Evolutionary conservation across 2,797 vertebrate species (phyloP), one percentile per base, ranked within the genome.

Genomic region (Parotocinclus haroldoi): DNA sequence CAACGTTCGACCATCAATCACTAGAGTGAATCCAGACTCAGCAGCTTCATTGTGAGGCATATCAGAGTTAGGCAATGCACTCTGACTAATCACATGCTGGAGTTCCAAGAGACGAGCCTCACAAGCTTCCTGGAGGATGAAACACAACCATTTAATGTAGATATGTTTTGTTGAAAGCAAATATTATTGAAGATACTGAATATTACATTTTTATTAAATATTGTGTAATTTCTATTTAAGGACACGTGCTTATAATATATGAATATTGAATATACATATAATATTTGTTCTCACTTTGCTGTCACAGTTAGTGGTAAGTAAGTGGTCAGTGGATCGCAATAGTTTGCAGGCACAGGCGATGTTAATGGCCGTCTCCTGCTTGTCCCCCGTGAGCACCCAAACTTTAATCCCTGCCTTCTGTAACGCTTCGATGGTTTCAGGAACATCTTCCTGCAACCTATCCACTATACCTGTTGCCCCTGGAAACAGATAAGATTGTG

Each of bases 381-480:
- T 99, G 84, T 99, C 96, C 63, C 96, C 96, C 0, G 96, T 98
- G 55, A 98, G 89, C 83, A 99, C 93, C 96, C 96, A 99, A 56
- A 98, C 88, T 81, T 90, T 95, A 74, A 99, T 92, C 13, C 93
- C 92, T 0, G 96, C 95, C 77, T 72, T 88, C 70, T 94, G 92
- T 27, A 99, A 86, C 9, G 92, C 89, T 69, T 93, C 91, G 38
- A 98, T 93, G 0, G 94, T 94, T 69, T 96, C 94, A 0, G 96
- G 91, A 51, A 96, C 96, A 3, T 94, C 93, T 59, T 99, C 95
- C 80, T 99, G 96, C 14, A 99, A 86, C 14, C 94, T 86, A 81
- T 99, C 96, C 38, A 97, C 89, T 67, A 99, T 94, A 54, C 96
- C 96, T 0, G 96, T 98, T 59, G 93, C 91, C 57, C 96, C 96